These are phyloP conservation scores for Halichoeres trimaculatus DNA, from an alignment of 2,113 vertebrate species.

Conservation along the genomic window DNA sequence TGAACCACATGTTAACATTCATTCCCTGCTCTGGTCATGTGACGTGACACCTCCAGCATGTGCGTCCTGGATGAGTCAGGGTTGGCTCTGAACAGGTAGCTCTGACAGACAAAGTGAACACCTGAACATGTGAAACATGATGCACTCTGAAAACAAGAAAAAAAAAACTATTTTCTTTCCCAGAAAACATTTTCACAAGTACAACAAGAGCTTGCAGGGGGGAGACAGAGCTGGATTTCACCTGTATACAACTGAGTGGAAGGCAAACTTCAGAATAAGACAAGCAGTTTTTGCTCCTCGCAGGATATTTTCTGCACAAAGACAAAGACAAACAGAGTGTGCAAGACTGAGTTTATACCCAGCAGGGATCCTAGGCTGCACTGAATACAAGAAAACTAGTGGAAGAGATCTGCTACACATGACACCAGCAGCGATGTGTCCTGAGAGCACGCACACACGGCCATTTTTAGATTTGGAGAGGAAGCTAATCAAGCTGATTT, in stretches of 20 bases:
- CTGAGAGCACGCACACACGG: not conserved
- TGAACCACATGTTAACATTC: conserved; percentile 7
- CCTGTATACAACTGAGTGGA: conserved; percentile 3
- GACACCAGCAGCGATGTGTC: not conserved
- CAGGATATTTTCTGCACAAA: conserved; percentile 14
- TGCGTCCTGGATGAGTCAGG: not conserved
- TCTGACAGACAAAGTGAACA: not conserved
- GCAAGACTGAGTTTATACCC: not conserved
- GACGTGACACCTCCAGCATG: not conserved
- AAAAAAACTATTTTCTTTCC: not conserved
- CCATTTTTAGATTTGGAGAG: no score
- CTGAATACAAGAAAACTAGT: not conserved
- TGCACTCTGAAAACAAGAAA: not conserved
- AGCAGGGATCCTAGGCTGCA: not conserved
- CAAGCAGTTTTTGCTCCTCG: not conserved
- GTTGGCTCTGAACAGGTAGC: not conserved
- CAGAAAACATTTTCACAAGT: not conserved
- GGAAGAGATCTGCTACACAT: not conserved
- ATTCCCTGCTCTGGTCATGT: not conserved
- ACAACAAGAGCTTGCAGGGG: not conserved
- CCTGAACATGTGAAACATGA: not conserved
- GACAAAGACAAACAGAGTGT: conserved; percentile 4
- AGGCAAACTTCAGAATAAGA: conserved; percentile 7
- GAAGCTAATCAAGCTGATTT: no score
- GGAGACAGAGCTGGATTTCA: not conserved